Evolutionary conservation across 2,888 invertebrate genomes (phyloP).

Genomic region (Aromia moschata): DNA sequence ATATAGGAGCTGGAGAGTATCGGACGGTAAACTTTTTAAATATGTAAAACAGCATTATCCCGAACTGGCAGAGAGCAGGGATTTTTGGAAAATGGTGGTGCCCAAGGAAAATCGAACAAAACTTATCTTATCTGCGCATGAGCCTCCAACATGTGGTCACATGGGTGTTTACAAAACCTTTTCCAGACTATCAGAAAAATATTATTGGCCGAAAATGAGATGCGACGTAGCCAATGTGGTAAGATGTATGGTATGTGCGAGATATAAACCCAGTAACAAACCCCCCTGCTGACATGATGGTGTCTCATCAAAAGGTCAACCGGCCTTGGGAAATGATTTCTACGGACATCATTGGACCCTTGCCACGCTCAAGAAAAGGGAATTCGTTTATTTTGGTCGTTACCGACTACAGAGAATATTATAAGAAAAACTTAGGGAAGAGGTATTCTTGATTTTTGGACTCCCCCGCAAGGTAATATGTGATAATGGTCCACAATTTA

Average conservation of each 20-base stretch:
- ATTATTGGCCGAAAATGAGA: constrained; percentile 25
- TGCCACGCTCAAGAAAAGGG: constrained; percentile 28
- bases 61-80: neutral
- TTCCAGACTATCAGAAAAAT: constrained; percentile 20
- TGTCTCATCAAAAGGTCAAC: constrained; percentile 10
- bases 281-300: constrained; percentile 8
- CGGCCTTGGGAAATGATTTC: constrained; percentile 28
- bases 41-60: constrained; percentile 13
- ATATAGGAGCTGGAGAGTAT: constrained; percentile 15
- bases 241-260: constrained; percentile 5
- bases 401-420: constrained; percentile 27
- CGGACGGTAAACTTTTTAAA: constrained; percentile 17
- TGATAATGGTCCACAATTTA: constrained; percentile 26
- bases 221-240: constrained; percentile 14
- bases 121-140: constrained; percentile 14
- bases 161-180: constrained; percentile 24
- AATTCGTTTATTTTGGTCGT: constrained; percentile 23
- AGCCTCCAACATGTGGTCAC: constrained; percentile 25
- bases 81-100: constrained; percentile 23
- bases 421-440: no score
- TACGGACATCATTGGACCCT: constrained; percentile 30
- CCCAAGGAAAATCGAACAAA: constrained; percentile 16
- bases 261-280: neutral
- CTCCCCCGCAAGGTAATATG: constrained; percentile 17
- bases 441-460: constrained; percentile 19